These are phyloP conservation scores for Acleris emargana DNA, from an alignment of 2,888 invertebrate genomes.

Conservation along the genomic window DNA sequence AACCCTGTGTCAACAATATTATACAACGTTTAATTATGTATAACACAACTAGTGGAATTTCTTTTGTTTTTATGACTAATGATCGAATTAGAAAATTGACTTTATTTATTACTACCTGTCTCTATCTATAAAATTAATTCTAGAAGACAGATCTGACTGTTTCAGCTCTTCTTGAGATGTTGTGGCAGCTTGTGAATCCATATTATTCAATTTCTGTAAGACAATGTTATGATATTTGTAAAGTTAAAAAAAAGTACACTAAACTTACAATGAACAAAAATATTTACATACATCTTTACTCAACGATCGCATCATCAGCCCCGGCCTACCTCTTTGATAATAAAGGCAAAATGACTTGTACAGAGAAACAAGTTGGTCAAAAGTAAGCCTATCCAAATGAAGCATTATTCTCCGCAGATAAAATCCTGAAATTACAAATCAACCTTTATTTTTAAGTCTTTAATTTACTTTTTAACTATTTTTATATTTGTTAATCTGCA, in stretches of 20 bases:
- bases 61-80: too few relatives aligned
- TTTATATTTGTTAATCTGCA: too few relatives aligned
- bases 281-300: slow-evolving; percentile 72
- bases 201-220: slow-evolving; percentile 74
- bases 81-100: too few relatives aligned
- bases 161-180: slow-evolving; percentile 64
- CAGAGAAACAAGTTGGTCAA: slow-evolving; percentile 91
- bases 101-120: slow-evolving; percentile 58
- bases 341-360: slow-evolving; percentile 89
- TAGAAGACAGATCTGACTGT: slow-evolving; percentile 67
- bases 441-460: too few relatives aligned
- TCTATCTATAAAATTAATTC: slow-evolving; percentile 71
- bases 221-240: too few relatives aligned
- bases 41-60: too few relatives aligned
- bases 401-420: slow-evolving; percentile 92
- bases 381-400: slow-evolving; percentile 92
- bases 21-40: too few relatives aligned
- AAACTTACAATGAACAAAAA: slow-evolving; percentile 2
- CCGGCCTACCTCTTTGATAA: slow-evolving; percentile 84
- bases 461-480: too few relatives aligned
- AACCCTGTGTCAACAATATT: too few relatives aligned
- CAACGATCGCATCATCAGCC: slow-evolving; percentile 74
- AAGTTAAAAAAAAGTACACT: slow-evolving; percentile 10
- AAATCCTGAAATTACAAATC: slow-evolving; percentile 83
- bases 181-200: slow-evolving; percentile 58